Base-by-base conservation (phyloP, 37 sponge, comb jelly and placozoan genomes). In the Petrosia ficiformis region DNA sequence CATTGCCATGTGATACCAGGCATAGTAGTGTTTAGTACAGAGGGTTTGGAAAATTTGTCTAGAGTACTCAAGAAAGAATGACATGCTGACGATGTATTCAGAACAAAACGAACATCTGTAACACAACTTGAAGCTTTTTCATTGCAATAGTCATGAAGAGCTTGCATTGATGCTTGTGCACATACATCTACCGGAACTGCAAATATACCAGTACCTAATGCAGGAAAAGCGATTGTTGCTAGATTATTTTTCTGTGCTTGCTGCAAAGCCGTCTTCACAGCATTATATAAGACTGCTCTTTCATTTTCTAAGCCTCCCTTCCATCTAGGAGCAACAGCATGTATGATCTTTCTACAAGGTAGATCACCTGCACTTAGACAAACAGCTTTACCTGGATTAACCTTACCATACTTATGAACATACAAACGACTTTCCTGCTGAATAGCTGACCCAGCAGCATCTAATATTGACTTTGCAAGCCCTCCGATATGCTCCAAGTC, bases 251-350 rank as follows among this genome's bases (percentile, higher is more conserved):
- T 77, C 5, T 44, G 41, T 25, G 89, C 89, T 28, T 31, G 39
- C 2, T 57, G 22, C 0, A 89, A 39, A 38, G 65, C 44, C 16
- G 69, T 74, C 14, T 43, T 57, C 22, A 86, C 38, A 22, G 87
- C 67, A 48, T 54, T 37, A 32, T 86, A 72, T n/a, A 86, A 65
- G 3, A 63, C 24, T 26, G 37, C 41, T 31, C 79, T 77, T 59
- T 84, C 86, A 48, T 44, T 44, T 16, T 60, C 11, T 1, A 14
- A 25, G 5, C 82, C 85, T 19, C 87, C 90, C 19, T 2, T 70
- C 91, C 91, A 94, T 2, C 57, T 75, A 38, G 95, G 90, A 19
- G 79, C 80, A 36, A 90, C 92, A 48, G 88, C 84, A 83, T 94
- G 95, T 42, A 94, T 83, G 21, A 94, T 21, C 22, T 78, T 82